Evolutionary conservation across 1,140 invertebrate species (phyloP), one percentile per base, ranked within the genome.

Genomic region (Planococcus citri): DNA sequence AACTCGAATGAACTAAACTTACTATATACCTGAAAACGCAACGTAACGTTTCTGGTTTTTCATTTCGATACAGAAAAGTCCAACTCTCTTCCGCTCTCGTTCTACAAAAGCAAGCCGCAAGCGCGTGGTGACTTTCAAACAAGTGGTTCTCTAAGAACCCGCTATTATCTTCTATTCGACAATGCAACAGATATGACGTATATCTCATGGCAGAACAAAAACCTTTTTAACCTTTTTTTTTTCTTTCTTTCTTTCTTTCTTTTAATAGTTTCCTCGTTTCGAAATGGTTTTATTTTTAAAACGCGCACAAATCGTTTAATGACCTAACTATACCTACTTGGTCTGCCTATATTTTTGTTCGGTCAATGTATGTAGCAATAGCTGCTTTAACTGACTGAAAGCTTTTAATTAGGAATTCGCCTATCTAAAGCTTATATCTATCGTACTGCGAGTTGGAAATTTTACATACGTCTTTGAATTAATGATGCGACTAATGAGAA

Each of bases 101-200:
- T 17, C 41, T 10, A 22, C 60, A 64, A 24, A 64, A 24, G 22
- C n/a, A 64, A 64, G 60, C 60, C 60, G 60, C 60, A 64, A 64
- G 60, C 60, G 60, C 60, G 60, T 64, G 20, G 22, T 64, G 21
- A 24, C 20, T 64, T 64, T 64, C 60, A 64, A 64, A 64, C 60
- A 64, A 64, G 60, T 64, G 60, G 60, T 64, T 64, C 60, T 22
- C 21, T 22, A 64, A 64, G 24, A 27, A 27, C 25, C 22, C 60
- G 1, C 60, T 25, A 64, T 64, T 64, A 64, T 64, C 60, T 64
- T 64, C 24, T 20, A 17, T 27, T 64, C 22, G 10, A 64, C 60
- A 24, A 64, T 64, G 60, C 60, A 64, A 64, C 60, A 64, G 60
- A 64, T 64, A 64, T 64, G 60, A 64, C 60, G 60, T 64, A 2